Evolutionary conservation across 2,888 invertebrate genomes (phyloP).

Genomic region (Idaea biselata): DNA sequence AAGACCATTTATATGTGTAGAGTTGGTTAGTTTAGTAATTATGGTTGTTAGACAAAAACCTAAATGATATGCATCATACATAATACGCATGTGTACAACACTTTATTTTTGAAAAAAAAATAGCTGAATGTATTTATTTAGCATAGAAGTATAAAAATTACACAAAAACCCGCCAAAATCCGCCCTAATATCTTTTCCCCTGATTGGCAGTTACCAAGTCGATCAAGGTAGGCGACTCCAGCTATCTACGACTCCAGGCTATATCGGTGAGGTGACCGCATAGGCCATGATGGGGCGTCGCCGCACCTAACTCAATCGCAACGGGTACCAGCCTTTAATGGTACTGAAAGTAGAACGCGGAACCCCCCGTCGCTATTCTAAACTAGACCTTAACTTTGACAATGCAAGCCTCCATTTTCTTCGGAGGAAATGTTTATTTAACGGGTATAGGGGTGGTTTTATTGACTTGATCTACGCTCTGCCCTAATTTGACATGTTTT

Average conservation of each 20-base stretch:
- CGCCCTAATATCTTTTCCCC: constrained; percentile 10
- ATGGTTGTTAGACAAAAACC: too few relatives aligned
- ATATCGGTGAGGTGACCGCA: constrained; percentile 56
- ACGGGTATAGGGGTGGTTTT: constrained; percentile 49
- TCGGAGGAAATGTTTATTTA: constrained; percentile 32
- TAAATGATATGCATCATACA: too few relatives aligned
- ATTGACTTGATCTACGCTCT: constrained; percentile 45
- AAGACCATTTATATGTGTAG: too few relatives aligned
- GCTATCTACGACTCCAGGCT: constrained; percentile 42
- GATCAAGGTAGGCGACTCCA: constrained; percentile 33
- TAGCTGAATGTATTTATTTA: too few relatives aligned
- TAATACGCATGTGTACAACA: too few relatives aligned
- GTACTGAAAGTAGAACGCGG: constrained; percentile 65
- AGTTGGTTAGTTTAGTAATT: too few relatives aligned
- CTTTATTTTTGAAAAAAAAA: too few relatives aligned
- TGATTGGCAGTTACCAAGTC: constrained; percentile 36
- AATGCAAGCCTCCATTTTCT: constrained; percentile 31
- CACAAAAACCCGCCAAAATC: too few relatives aligned
- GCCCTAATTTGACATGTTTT: constrained; percentile 49
- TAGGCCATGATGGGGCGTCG: constrained; percentile 46
- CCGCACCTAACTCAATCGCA: constrained; percentile 72
- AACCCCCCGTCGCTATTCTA: constrained; percentile 41
- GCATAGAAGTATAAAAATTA: too few relatives aligned
- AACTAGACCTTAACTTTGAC: constrained; percentile 40
- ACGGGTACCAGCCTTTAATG: constrained; percentile 57